These are phyloP conservation scores for Macaca nemestrina DNA, from an alignment of 2,113 vertebrate species.

Conservation along the genomic window DNA sequence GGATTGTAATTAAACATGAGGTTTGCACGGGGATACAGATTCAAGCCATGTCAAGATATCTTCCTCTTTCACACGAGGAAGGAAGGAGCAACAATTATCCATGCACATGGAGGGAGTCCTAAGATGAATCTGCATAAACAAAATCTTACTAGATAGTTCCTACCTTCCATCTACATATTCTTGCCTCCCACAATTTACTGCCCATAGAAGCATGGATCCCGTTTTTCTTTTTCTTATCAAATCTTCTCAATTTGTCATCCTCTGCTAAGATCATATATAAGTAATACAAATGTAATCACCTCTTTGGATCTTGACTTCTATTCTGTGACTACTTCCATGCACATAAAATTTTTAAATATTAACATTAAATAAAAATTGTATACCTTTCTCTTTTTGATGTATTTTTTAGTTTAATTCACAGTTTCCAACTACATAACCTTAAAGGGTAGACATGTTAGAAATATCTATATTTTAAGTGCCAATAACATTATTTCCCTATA, in stretches of 20 bases:
- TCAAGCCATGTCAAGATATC: too few relatives aligned
- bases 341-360: constrained; percentile 1
- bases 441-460: not conserved
- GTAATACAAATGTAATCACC: not conserved
- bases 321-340: not conserved
- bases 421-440: not conserved
- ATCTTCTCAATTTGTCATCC: not conserved
- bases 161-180: not conserved
- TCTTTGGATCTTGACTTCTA: not conserved
- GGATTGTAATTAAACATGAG: too few relatives aligned
- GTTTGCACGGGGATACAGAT: too few relatives aligned
- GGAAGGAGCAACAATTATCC: not conserved
- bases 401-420: not conserved
- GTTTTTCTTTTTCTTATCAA: not conserved
- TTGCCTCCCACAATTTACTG: not conserved
- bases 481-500: not conserved
- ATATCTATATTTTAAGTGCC: not conserved
- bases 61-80: not conserved
- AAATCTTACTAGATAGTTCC: not conserved
- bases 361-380: not conserved
- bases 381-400: not conserved
- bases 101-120: not conserved
- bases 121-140: not conserved
- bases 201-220: too few relatives aligned
- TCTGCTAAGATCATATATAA: not conserved